These are phyloP conservation scores for Smutsia gigantea DNA, from an alignment of 2,797 vertebrate genomes.

Conservation along the genomic window DNA sequence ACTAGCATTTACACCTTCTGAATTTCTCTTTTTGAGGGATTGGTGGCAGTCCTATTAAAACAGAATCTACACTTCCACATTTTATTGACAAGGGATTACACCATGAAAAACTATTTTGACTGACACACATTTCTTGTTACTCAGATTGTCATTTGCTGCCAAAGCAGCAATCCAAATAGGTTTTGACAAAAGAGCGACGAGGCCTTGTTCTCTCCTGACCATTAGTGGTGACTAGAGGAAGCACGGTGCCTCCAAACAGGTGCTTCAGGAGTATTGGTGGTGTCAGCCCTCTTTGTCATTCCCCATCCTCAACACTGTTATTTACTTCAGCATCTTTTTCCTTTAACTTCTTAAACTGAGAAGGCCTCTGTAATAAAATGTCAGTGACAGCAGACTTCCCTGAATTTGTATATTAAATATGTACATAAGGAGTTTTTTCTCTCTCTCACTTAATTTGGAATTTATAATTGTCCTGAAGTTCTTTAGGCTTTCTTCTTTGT, in stretches of 20 bases:
- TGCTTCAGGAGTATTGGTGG: not conserved
- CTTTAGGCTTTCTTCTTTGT: not conserved
- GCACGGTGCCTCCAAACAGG: not conserved
- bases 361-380: constrained; percentile 15
- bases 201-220: constrained; percentile 51
- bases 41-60: constrained; percentile 81
- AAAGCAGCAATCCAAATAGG: constrained; percentile 75
- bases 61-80: constrained; percentile 76
- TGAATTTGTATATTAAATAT: not conserved
- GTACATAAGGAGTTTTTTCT: not conserved
- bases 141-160: constrained; percentile 82
- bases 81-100: constrained; percentile 82
- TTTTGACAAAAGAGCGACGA: constrained; percentile 50
- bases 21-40: constrained; percentile 73
- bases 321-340: not conserved
- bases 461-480: not conserved
- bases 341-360: constrained; percentile 50
- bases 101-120: constrained; percentile 84
- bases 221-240: constrained; percentile 37
- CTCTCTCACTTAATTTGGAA: not conserved
- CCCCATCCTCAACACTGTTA: not conserved
- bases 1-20: constrained; percentile 21
- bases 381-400: not conserved
- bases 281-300: constrained; percentile 4
- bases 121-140: constrained; percentile 81